Base-by-base conservation (phyloP, 2,888 invertebrate genomes). In the Lysandra bellargus region DNA sequence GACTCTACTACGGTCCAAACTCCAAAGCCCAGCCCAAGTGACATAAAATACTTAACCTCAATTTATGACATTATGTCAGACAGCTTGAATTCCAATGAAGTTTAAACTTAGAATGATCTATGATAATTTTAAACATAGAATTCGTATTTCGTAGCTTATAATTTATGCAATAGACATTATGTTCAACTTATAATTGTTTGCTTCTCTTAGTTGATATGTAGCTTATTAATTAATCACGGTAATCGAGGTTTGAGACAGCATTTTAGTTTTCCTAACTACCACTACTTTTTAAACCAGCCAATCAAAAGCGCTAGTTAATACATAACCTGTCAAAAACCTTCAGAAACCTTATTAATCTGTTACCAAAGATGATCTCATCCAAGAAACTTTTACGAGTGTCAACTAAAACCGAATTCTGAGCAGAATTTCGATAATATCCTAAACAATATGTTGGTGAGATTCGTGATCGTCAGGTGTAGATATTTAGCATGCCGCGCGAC, bases 401-500 rank as follows among this genome's bases (percentile, higher is more conserved):
- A 69, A 14, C 14, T 4, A 1, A 69, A 0, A 0, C 14, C 17
- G 1, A 69, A 69, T 37, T 37, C 33, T 12, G 33, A 33, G 1
- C 4, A 12, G 33, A 37, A 33, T 69, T 69, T 69, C 0, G 33
- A 33, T 69, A 69, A 30, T 69, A 69, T 69, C 69, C 14, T 37
- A 69, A 69, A 37, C 69, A 37, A 33, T 64, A 0, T 64, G 4
- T 69, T 37, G 33, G 69, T 69, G 4, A 37, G 69, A 69, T 69
- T 78, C 69, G 49, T 49, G 49, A 30, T 69, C 78, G 78, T 14
- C 49, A 53, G 64, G 23, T 80, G 78, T 79, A 6, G 72, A 81
- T 75, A 79, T 14, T 69, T 69, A 69, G 14, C 14, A 69, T 69
- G 69, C 69, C 33, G 23, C 23, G 23, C 23, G 5, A 64, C 12